These are phyloP conservation scores for Erannis defoliaria DNA, from an alignment of 2,888 invertebrate genomes.

Conservation along the genomic window DNA sequence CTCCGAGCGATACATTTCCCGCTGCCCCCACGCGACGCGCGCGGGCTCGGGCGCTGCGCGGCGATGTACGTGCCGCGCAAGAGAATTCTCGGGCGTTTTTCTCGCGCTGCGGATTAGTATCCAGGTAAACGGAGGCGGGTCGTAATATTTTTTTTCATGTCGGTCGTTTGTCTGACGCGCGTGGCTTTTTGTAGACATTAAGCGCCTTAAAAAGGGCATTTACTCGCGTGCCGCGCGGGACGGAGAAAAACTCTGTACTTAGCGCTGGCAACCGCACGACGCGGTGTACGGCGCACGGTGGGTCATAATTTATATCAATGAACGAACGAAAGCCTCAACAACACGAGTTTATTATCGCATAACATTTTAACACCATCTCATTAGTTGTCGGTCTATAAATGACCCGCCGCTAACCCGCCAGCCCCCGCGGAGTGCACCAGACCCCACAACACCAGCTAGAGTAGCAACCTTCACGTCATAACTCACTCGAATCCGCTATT, in stretches of 20 bases:
- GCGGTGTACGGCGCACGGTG: slow-evolving; percentile 7
- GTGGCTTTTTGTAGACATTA: slow-evolving; percentile 75
- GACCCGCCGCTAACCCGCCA: neutral
- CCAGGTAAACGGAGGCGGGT: slow-evolving; percentile 57
- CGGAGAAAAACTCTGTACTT: slow-evolving; percentile 44
- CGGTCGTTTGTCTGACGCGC: slow-evolving; percentile 73
- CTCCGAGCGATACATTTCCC: slow-evolving; percentile 23
- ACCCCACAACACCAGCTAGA: neutral
- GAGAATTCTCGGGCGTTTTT: slow-evolving; percentile 2
- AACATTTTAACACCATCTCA: slow-evolving; percentile 16
- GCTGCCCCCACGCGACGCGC: neutral
- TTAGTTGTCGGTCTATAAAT: slow-evolving; percentile 1
- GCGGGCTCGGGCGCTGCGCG: neutral
- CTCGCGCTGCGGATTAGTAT: slow-evolving; percentile 21
- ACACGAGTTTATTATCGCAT: slow-evolving; percentile 11
- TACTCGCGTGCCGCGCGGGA: slow-evolving; percentile 48
- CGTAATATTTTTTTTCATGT: slow-evolving; percentile 68
- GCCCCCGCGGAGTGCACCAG: neutral
- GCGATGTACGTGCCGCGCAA: slow-evolving; percentile 25
- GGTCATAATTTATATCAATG: slow-evolving; percentile 15
- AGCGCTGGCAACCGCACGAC: slow-evolving; percentile 27
- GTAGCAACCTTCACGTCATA: slow-evolving; percentile 7
- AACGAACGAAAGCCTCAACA: slow-evolving; percentile 7
- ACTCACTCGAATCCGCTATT: slow-evolving; percentile 34
- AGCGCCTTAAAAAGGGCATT: slow-evolving; percentile 70